These are phyloP conservation scores for Dasysyrphus tricinctus DNA, from an alignment of 2,888 invertebrate genomes.

Conservation along the genomic window DNA sequence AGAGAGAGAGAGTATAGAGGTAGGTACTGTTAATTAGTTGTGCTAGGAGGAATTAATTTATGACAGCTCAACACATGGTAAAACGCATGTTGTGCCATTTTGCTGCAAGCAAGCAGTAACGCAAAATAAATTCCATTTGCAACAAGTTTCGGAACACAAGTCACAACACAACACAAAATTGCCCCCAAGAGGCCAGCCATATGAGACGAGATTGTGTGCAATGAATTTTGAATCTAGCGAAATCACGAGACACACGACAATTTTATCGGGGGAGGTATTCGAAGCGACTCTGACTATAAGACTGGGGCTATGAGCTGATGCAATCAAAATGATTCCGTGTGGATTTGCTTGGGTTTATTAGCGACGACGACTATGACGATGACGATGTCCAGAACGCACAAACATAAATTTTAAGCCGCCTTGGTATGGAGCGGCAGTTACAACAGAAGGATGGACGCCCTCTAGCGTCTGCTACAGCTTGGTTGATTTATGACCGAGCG, in stretches of 20 bases:
- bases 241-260: slow-evolving; percentile 32
- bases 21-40: slow-evolving; percentile 69
- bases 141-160: slow-evolving; percentile 65
- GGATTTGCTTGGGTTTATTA: slow-evolving; percentile 54
- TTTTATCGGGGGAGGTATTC: slow-evolving; percentile 26
- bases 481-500: slow-evolving; percentile 62
- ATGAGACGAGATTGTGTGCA: slow-evolving; percentile 8
- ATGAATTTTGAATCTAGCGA: slow-evolving; percentile 35
- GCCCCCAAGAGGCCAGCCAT: slow-evolving; percentile 45
- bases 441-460: slow-evolving; percentile 61
- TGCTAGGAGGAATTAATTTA: slow-evolving; percentile 70
- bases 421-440: slow-evolving; percentile 5
- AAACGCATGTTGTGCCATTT: slow-evolving; percentile 62
- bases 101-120: slow-evolving; percentile 51
- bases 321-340: slow-evolving; percentile 67
- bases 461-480: slow-evolving; percentile 59
- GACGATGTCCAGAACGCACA: slow-evolving; percentile 59
- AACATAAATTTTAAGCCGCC: slow-evolving; percentile 51
- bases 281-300: background rate
- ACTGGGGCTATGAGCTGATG: slow-evolving; percentile 41
- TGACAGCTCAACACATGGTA: slow-evolving; percentile 72
- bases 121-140: slow-evolving; percentile 69
- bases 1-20: slow-evolving; percentile 17
- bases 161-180: slow-evolving; percentile 60
- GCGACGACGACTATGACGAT: slow-evolving; percentile 50